Percentiles rank a stretch among this genome's conserved stretches.
Evolutionary conservation across 2,797 vertebrate species (phyloP).

Genomic region (Semotilus atromaculatus): DNA sequence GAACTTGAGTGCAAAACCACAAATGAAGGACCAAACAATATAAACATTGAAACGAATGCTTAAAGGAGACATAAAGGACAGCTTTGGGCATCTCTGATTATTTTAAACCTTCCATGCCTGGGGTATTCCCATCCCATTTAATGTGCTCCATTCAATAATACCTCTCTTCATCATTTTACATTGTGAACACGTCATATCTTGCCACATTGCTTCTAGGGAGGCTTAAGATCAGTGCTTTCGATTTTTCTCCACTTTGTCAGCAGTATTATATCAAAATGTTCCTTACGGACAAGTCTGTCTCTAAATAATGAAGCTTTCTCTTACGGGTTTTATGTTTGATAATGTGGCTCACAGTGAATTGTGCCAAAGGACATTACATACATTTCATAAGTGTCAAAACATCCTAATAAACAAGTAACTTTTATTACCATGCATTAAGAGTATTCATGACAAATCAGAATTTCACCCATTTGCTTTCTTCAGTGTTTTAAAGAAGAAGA

Average conservation of each 20-base stretch:
- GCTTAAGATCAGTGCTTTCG: constrained; percentile 14
- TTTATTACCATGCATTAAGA: not conserved
- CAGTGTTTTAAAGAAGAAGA: not conserved
- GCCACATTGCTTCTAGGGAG: constrained; percentile 27
- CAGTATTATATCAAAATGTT: constrained; percentile 22
- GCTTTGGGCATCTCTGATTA: constrained; percentile 10
- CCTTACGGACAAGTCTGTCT: constrained; percentile 18
- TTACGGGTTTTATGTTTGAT: not conserved
- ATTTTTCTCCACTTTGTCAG: not conserved
- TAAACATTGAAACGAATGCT: constrained; percentile 41
- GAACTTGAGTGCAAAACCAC: not conserved
- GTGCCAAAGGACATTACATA: not conserved
- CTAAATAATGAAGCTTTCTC: not conserved
- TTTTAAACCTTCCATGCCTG: constrained; percentile 27
- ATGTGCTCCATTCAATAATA: constrained; percentile 32
- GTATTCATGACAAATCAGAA: not conserved
- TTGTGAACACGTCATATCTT: constrained; percentile 4
- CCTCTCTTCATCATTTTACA: constrained; percentile 22
- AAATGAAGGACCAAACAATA: constrained; percentile 30
- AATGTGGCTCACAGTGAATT: not conserved
- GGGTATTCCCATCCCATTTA: not conserved
- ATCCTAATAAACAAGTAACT: not conserved
- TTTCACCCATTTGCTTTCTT: not conserved
- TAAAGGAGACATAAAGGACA: constrained; percentile 20
- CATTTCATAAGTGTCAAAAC: constrained; percentile 12